Conservation (phyloP, 2,888 invertebrate genomes). For the Epinotia ramella region DNA sequence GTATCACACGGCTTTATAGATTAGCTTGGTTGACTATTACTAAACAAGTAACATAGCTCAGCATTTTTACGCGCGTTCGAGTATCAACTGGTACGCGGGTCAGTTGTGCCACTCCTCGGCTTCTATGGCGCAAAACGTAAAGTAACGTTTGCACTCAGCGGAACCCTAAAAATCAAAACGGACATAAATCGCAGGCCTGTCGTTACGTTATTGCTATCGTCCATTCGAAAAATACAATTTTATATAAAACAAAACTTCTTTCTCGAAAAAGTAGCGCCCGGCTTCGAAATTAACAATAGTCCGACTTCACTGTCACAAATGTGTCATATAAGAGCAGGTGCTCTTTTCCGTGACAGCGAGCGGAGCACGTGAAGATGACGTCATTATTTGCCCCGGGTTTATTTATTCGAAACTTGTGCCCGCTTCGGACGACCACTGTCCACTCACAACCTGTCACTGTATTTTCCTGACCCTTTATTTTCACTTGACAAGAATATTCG, state of each 20-base stretch:
- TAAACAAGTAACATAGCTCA: not conserved
- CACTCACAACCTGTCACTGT: slow-evolving; percentile 82
- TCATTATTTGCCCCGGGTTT: slow-evolving; percentile 76
- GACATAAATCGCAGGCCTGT: slow-evolving; percentile 41
- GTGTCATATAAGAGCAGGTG: slow-evolving; percentile 71
- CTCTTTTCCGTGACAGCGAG: slow-evolving; percentile 65
- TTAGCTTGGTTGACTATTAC: not conserved
- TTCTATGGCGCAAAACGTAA: not conserved
- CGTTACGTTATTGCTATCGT: slow-evolving; percentile 45
- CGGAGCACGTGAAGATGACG: slow-evolving; percentile 72
- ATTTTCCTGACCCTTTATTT: slow-evolving; percentile 83
- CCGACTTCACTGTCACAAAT: slow-evolving; percentile 67
- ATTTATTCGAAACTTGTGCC: slow-evolving; percentile 80
- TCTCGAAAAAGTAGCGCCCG: slow-evolving; percentile 48
- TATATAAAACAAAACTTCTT: slow-evolving; percentile 51
- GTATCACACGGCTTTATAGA: too few relatives aligned
- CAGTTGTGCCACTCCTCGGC: not conserved
- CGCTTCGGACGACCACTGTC: slow-evolving; percentile 79
- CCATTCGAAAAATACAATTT: slow-evolving; percentile 45
- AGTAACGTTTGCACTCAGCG: slow-evolving; percentile 5
- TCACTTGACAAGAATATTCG: slow-evolving; percentile 83
- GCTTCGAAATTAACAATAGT: slow-evolving; percentile 66
- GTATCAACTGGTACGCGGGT: too few relatives aligned
- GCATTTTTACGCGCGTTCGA: not conserved
- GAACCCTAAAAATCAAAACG: slow-evolving; percentile 31